Evolutionary conservation across 2,888 invertebrate species (phyloP), one percentile per base, ranked within the genome.

Genomic region (Tenodera sinensis): DNA sequence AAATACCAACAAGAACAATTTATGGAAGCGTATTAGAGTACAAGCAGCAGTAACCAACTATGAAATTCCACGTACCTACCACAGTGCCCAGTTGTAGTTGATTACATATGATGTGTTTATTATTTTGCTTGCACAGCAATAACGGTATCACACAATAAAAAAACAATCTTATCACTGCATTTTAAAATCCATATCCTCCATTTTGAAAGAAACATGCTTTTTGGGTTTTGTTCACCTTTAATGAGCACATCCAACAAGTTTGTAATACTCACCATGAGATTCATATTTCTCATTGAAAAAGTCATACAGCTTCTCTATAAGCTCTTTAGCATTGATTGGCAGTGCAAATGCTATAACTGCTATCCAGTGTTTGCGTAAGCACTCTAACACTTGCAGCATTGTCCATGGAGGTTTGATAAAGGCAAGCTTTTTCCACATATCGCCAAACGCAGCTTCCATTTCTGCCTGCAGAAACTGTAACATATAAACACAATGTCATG

Each of bases 351-450:
- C 27, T 93, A 96, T 96, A 20, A 95, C 95, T 0, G 95, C 94
- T 14, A 94, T 92, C 95, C 96, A 96, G 92, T 95, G 95, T 91
- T 94, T 94, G 89, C 94, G 93, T 91, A 96, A 92, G 91, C 95
- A 94, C 89, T 93, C 93, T 28, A 96, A 92, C 88, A 95, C 95
- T 88, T 95, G 94, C 6, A 91, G 90, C 83, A 95, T 92, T 7
- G 93, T 92, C 95, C 95, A 96, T 0, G 95, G 95, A 2, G 95
- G 95, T 86, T 94, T 92, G 88, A 95, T 93, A 92, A 94, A 93
- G 12, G 95, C 91, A 89, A 95, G 94, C 89, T 94, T 94, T 86
- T 93, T 93, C 95, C 95, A 95, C 0, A 94, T 92, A 25, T 94
- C 93, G 90, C 95, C 94, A 93, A 94, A 96, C 34, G 94, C 94